Evolutionary conservation across 2,888 invertebrate genomes (phyloP).

Genomic region (Thysanoteuthis rhombus): DNA sequence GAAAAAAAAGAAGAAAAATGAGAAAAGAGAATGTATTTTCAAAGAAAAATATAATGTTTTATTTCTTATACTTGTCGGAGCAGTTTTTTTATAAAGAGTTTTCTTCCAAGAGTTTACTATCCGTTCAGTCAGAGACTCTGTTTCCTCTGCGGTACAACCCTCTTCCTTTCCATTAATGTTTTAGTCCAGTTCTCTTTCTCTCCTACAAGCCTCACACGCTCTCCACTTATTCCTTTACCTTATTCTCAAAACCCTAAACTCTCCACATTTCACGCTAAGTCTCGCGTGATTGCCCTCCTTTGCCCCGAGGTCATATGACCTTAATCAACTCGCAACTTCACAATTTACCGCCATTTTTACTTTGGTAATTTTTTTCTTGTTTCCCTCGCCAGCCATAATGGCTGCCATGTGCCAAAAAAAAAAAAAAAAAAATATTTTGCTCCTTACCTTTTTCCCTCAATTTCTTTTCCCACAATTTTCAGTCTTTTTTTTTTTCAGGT

Average conservation of each 20-base stretch:
- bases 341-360: constrained; percentile 12
- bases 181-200: too few species aligned
- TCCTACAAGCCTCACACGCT: too few species aligned
- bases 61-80: not conserved
- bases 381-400: not conserved
- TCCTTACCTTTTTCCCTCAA: not conserved
- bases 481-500: not conserved
- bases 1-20: not conserved
- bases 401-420: not conserved
- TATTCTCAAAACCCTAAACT: not conserved
- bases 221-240: not conserved
- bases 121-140: not conserved
- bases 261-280: not conserved
- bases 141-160: not conserved
- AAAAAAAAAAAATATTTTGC: not conserved
- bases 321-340: not conserved
- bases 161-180: too few species aligned
- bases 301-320: not conserved
- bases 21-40: not conserved
- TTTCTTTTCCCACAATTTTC: not conserved
- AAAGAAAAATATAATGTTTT: not conserved
- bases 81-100: too few species aligned
- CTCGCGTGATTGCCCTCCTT: not conserved
- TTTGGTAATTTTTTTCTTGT: not conserved
- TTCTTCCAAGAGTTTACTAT: not conserved